Evolutionary conservation across 2,888 invertebrate genomes (phyloP).

Genomic region (Philereme transversata): DNA sequence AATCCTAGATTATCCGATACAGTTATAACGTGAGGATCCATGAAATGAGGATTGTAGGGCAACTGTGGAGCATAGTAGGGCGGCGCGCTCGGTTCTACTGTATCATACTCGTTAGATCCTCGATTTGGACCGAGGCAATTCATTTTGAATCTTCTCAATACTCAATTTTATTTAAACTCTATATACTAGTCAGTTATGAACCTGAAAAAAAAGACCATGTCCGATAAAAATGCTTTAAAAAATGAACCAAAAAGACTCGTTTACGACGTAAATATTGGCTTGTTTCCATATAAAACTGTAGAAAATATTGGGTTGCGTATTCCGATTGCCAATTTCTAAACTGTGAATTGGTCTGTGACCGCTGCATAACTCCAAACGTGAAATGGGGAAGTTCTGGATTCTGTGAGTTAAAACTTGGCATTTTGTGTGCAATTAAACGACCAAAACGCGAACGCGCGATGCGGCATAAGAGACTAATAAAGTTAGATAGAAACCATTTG

Average conservation of each 20-base stretch:
- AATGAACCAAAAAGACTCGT: neutral
- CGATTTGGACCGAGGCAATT: conserved; percentile 67
- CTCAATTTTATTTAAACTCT: conserved; percentile 1
- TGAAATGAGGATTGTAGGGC: conserved; percentile 72
- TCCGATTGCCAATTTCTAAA: conserved; percentile 15
- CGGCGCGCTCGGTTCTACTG: conserved; percentile 60
- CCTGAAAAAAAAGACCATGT: conserved; percentile 17
- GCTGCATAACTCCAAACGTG: conserved; percentile 8
- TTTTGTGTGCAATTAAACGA: conserved; percentile 8
- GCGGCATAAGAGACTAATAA: conserved; percentile 1
- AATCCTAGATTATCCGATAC: conserved; percentile 46
- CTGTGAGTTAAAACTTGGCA: neutral
- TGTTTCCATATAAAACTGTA: conserved; percentile 10
- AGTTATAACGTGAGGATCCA: conserved; percentile 46
- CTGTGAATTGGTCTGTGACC: conserved; percentile 14
- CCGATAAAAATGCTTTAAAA: conserved; percentile 7
- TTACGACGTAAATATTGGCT: conserved; percentile 9
- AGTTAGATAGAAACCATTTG: conserved; percentile 1
- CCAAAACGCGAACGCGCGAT: neutral
- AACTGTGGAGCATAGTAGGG: conserved; percentile 66
- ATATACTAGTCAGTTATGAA: conserved; percentile 4
- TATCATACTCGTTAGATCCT: conserved; percentile 53
- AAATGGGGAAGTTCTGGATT: neutral
- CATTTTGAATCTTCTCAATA: conserved; percentile 47
- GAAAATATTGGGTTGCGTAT: conserved; percentile 13